These are phyloP conservation scores for Heliornis fulica DNA, from an alignment of 2,113 vertebrate genomes.

Conservation along the genomic window DNA sequence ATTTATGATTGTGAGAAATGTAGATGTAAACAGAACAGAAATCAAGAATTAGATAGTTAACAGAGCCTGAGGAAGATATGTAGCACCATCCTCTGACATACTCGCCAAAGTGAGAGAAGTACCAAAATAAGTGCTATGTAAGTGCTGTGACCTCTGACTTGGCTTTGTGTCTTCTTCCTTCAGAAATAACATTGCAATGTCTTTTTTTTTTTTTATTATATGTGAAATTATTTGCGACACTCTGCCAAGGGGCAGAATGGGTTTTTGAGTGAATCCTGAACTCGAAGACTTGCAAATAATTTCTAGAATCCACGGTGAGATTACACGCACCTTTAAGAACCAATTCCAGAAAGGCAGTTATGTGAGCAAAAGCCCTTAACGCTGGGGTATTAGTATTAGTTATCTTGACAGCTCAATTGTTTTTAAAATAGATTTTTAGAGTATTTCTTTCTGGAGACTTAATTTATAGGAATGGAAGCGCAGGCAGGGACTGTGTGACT, in stretches of 20 bases:
- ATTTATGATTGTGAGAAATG: not conserved
- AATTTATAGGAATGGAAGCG: not conserved
- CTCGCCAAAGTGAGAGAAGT: not conserved
- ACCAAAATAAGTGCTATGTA: accelerated
- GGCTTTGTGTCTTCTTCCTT: not conserved
- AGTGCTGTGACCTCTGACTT: not conserved
- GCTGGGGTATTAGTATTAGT: not conserved
- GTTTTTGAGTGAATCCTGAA: not conserved
- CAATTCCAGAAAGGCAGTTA: not conserved
- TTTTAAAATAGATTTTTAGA: not conserved
- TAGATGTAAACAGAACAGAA: not conserved
- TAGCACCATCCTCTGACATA: not conserved
- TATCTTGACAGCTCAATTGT: not conserved
- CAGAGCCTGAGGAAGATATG: not conserved
- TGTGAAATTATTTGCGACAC: too few species aligned
- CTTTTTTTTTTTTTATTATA: too few species aligned
- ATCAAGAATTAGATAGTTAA: not conserved
- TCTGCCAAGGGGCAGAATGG: not conserved
- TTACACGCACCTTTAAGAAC: accelerated
- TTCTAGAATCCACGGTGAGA: not conserved
- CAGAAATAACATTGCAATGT: not conserved
- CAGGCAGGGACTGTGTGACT: not conserved
- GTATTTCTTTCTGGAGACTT: not conserved
- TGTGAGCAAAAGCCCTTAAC: not conserved
- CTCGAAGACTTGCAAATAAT: not conserved